Base-by-base conservation (phyloP, 2,888 invertebrate genomes). In the Orthonychiurus folsomi region DNA sequence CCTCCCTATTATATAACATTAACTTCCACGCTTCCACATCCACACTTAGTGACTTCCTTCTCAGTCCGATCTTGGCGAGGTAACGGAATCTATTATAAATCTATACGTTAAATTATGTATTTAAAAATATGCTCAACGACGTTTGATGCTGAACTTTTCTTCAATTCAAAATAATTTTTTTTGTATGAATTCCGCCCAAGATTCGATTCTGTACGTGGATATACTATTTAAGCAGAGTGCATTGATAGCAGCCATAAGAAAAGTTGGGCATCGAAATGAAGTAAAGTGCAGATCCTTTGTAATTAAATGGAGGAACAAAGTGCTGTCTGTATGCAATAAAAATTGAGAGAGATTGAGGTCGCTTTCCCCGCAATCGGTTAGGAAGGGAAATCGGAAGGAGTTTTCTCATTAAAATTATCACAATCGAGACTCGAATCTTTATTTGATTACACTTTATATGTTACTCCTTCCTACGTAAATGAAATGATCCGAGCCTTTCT, bases 1-100 rank as follows among this genome's bases (percentile, higher is more conserved):
- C n/a, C 63, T 61, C 53, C 54, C 53, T 26, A 15, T 18, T 63
- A 50, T 50, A 27, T 25, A 47, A 47, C 56, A 24, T 57, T 61
- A 50, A n/a, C 55, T 55, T 61, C 63, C 61, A 61, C 50, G 60
- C 62, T 62, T 58, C 64, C 60, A 66, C 61, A 58, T 59, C 20
- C 62, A 26, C 27, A 20, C 56, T 56, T 26, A 25, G n/a, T 25
- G 5, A 15, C 27, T 18, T 56, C 21, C 54, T 12, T 18, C 54
- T 18, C 54, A 12, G 20, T 48, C n/a, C 48, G 15, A 48, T 48
- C 48, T n/a, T 48, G 15, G n/a, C 12, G 12, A 12, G n/a, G 48
- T 48, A 48, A 12, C n/a, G n/a, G n/a, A 48, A 48, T n/a, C n/a
- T n/a, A n/a, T n/a, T n/a, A n/a, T n/a, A n/a, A n/a, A n/a, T n/a